Percentiles rank a stretch among this genome's conserved stretches.
Conservation (phyloP, 2,888 invertebrate species). For the Halocaridina rubra region DNA sequence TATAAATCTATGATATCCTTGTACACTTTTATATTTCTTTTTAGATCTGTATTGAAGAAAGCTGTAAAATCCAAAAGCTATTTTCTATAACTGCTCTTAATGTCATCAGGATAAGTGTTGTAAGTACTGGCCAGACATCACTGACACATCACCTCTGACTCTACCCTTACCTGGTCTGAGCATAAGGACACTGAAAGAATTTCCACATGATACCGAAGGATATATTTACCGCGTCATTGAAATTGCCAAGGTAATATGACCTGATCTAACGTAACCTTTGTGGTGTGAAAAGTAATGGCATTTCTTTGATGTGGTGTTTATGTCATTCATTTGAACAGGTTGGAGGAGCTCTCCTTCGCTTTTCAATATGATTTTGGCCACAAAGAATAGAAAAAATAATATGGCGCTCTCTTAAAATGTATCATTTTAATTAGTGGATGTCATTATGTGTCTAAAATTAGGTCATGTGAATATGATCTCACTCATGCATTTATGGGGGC, state of each 20-base stretch:
- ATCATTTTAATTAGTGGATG: not conserved
- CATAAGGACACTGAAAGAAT: conserved; percentile 6
- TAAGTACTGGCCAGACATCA: conserved; percentile 32
- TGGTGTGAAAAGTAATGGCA: not conserved
- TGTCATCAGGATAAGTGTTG: conserved; percentile 27
- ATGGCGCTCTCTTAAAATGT: not conserved
- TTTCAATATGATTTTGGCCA: not conserved
- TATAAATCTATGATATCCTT: conserved; percentile 6
- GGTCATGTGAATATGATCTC: too few species aligned
- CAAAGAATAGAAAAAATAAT: not conserved
- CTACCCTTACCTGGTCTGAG: not conserved
- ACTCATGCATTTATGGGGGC: too few species aligned
- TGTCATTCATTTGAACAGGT: too few species aligned
- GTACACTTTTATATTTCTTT: not conserved
- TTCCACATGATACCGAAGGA: not conserved
- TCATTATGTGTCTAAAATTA: too few species aligned
- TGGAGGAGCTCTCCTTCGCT: too few species aligned
- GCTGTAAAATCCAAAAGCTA: too few species aligned
- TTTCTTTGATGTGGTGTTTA: too few species aligned
- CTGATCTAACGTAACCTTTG: not conserved
- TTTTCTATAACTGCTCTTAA: too few species aligned
- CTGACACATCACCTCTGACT: not conserved
- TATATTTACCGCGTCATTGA: conserved; percentile 15
- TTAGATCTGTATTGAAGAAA: not conserved
- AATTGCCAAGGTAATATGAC: conserved; percentile 3